A percentile compares a stretch with the other conserved stretches of the same genome.
These are phyloP conservation scores for Dusona sp. DNA, from an alignment of 2,888 invertebrate species.

Conservation along the genomic window DNA sequence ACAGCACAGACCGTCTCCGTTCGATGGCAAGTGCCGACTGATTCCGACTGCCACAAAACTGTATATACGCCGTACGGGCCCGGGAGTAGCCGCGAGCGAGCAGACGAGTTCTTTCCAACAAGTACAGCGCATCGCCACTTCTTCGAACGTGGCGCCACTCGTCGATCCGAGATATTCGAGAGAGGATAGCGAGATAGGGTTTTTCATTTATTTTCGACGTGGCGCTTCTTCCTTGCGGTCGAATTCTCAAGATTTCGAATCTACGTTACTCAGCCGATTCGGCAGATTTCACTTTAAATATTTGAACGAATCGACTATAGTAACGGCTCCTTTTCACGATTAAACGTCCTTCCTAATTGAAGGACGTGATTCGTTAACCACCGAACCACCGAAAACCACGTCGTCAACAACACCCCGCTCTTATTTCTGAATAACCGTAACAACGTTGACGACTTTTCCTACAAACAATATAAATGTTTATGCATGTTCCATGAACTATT, in stretches of 20 bases:
- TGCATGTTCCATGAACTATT: neutral
- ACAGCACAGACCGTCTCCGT: conserved; percentile 71
- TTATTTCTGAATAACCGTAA: neutral
- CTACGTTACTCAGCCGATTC: neutral
- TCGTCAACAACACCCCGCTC: neutral
- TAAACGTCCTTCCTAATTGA: neutral
- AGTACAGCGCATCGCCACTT: neutral
- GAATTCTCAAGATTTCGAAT: neutral
- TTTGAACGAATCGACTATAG: neutral
- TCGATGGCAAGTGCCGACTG: conserved; percentile 78
- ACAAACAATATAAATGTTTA: neutral
- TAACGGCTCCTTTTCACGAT: neutral
- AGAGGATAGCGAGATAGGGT: neutral
- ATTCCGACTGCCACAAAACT: conserved; percentile 64
- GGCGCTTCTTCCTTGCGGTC: neutral
- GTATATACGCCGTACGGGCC: neutral
- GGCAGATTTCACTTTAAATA: neutral
- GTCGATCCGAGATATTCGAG: neutral
- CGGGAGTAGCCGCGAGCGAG: conserved; percentile 2
- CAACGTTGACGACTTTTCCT: neutral
- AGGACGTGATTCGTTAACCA: neutral
- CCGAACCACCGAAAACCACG: too few species aligned
- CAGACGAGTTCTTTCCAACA: neutral
- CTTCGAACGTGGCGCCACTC: neutral
- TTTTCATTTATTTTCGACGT: neutral